phyloP scores from a whole-genome alignment of 2,113 vertebrate genomes.

The Microcebus jonahi region DNA sequence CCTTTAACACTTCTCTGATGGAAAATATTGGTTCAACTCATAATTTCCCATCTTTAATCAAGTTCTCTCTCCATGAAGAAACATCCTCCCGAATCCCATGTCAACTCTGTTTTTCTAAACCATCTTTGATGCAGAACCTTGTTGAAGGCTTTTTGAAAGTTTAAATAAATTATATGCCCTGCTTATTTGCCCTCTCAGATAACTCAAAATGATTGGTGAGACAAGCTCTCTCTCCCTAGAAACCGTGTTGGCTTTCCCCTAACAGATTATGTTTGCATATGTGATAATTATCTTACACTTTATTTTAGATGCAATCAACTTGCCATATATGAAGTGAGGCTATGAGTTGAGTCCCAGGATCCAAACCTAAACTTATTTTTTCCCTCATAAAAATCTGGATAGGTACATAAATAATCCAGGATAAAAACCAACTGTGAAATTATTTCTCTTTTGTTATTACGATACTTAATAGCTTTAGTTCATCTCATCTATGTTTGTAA shows the following conservation, averaged over 20 bases:
- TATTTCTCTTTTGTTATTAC: not conserved
- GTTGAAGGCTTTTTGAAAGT: conserved; percentile 47
- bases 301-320: not conserved
- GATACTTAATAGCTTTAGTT: not conserved
- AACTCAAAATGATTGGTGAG: not conserved
- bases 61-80: conserved; percentile 33
- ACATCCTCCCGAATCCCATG: not conserved
- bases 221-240: not conserved
- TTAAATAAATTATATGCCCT: conserved; percentile 56
- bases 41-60: conserved; percentile 39
- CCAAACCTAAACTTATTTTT: not conserved
- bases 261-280: not conserved
- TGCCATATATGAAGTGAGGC: not conserved
- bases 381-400: not conserved
- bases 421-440: conserved; percentile 25
- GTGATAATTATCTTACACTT: not conserved
- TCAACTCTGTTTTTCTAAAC: conserved; percentile 16
- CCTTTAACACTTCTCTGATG: not conserved
- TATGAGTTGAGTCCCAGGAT: not conserved
- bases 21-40: conserved; percentile 3
- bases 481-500: conserved; percentile 17
- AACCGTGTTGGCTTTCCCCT: not conserved
- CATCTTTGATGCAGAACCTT: conserved; percentile 54
- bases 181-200: conserved; percentile 55
- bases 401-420: conserved; percentile 6